A percentile compares a stretch with the other conserved stretches of the same genome.
phyloP scores from a whole-genome alignment of 2,888 invertebrate genomes.

The Tenthredo amoena region DNA sequence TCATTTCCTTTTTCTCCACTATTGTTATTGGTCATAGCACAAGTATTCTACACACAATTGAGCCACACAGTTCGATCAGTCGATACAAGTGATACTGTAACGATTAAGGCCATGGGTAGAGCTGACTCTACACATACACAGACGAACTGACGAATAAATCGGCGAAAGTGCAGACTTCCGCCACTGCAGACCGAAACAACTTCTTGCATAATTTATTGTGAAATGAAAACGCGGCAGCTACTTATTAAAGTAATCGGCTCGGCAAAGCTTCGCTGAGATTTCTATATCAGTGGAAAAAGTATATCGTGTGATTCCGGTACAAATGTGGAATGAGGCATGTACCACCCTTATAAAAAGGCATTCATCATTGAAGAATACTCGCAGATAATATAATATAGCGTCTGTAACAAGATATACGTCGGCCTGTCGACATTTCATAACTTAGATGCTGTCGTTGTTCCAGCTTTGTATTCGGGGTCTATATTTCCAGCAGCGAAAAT shows the following conservation, averaged over 20 bases:
- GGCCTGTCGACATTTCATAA: slow-evolving; percentile 54
- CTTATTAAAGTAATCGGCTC: neutral
- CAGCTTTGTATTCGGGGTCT: slow-evolving; percentile 62
- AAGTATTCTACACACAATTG: neutral
- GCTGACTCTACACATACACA: neutral
- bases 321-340: neutral
- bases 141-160: neutral
- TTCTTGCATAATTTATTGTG: neutral
- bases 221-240: neutral
- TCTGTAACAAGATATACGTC: neutral
- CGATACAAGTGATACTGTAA: neutral
- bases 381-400: neutral
- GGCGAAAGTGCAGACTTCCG: neutral
- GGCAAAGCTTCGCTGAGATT: neutral
- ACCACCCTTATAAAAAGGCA: neutral
- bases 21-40: neutral
- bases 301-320: neutral
- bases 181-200: neutral
- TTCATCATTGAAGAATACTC: neutral
- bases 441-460: slow-evolving; percentile 46
- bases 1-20: neutral
- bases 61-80: neutral
- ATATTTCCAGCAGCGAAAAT: slow-evolving; percentile 95
- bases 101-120: neutral
- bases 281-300: neutral